Conservation (phyloP, 2,797 vertebrate genomes). For the Sebastes melanostomus region DNA sequence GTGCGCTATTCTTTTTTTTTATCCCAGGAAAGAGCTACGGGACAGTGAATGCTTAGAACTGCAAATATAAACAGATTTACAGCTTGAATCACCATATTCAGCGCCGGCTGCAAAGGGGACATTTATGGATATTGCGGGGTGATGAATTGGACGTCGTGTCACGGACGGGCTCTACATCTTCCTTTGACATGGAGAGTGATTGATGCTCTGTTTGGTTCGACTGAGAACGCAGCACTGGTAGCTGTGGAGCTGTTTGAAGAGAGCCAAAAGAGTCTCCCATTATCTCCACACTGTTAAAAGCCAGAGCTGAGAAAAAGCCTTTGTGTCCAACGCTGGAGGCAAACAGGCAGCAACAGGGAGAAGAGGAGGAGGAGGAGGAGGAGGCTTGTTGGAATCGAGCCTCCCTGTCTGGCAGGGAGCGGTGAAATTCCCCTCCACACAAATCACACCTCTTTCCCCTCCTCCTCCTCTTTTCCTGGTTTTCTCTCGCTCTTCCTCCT, state of each 20-base stretch:
- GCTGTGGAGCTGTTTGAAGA: conserved; percentile 28
- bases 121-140: conserved; percentile 1
- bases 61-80: conserved; percentile 7
- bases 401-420: conserved; percentile 56
- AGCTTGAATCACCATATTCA: background rate
- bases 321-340: conserved; percentile 50
- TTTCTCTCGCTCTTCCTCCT: conserved; percentile 1
- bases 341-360: conserved; percentile 22
- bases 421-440: conserved; percentile 48
- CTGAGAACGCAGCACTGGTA: conserved; percentile 15
- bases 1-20: background rate
- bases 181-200: conserved; percentile 13
- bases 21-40: background rate
- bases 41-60: background rate
- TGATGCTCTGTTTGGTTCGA: conserved; percentile 21
- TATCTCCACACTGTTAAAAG: conserved; percentile 45
- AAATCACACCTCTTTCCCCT: conserved; percentile 35
- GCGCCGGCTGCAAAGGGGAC: background rate
- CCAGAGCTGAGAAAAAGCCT: conserved; percentile 43
- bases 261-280: conserved; percentile 46
- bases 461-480: background rate
- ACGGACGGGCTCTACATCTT: conserved; percentile 9
- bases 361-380: background rate
- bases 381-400: conserved; percentile 46
- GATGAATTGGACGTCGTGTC: background rate